Percentiles rank a stretch among this genome's conserved stretches.
phyloP scores from a whole-genome alignment of 2,888 invertebrate genomes.

The Eupeodes latifasciatus region DNA sequence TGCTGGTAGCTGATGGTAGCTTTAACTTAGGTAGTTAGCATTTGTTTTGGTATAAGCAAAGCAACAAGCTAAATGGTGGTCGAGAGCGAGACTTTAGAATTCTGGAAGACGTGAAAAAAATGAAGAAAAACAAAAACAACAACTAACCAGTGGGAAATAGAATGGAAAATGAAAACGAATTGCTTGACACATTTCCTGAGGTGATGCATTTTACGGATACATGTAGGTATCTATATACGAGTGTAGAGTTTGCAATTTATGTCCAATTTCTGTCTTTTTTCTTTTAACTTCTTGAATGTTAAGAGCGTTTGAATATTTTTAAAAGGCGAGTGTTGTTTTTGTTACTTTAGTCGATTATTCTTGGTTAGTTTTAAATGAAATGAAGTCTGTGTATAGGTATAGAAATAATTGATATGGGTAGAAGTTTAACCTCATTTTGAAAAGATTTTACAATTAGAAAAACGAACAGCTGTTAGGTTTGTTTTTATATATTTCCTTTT shows the following conservation, averaged over 20 bases:
- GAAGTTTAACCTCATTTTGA: constrained; percentile 7
- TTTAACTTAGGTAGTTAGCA: no score
- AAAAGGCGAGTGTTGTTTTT: constrained; percentile 8
- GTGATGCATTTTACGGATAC: constrained; percentile 35
- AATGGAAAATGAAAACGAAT: constrained; percentile 74
- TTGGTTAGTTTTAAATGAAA: background rate
- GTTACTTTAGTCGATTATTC: background rate
- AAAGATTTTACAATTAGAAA: background rate
- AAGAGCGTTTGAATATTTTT: background rate
- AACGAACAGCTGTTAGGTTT: background rate
- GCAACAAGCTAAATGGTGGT: constrained; percentile 24
- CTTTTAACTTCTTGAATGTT: constrained; percentile 7
- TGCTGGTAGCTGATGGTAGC: constrained; percentile 14
- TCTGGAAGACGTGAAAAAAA: constrained; percentile 41
- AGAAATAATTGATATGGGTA: background rate
- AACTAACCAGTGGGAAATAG: constrained; percentile 48
- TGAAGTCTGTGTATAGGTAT: background rate
- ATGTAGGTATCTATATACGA: no score
- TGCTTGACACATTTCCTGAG: constrained; percentile 72
- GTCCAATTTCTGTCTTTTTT: constrained; percentile 15
- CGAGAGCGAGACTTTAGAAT: constrained; percentile 19
- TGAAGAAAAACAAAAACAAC: background rate
- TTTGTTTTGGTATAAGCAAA: background rate
- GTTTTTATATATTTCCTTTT: background rate
- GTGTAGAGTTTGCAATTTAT: constrained; percentile 29